A percentile compares a stretch with the other conserved stretches of the same genome.
These are phyloP conservation scores for Eupelmus urozonus DNA, from an alignment of 2,888 invertebrate species.

Conservation along the genomic window DNA sequence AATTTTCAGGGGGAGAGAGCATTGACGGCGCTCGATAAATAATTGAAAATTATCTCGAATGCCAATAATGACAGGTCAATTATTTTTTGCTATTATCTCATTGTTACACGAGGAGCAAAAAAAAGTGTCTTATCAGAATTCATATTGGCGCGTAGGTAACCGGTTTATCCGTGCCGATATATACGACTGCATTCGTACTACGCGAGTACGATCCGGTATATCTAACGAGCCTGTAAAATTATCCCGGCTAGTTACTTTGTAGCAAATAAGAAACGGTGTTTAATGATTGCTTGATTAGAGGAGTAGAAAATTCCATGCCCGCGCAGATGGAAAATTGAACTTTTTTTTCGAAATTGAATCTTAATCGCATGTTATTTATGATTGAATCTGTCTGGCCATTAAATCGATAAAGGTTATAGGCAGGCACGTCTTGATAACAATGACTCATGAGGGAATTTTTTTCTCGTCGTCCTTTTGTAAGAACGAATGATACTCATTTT, in stretches of 20 bases:
- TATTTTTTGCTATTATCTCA: constrained; percentile 34
- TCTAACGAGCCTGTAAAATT: constrained; percentile 50
- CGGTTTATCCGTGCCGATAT: constrained; percentile 37
- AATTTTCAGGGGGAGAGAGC: no score
- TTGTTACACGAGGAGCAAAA: not conserved
- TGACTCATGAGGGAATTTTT: no score
- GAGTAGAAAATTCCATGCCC: constrained; percentile 16
- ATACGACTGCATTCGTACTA: constrained; percentile 30
- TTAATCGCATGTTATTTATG: constrained; percentile 42
- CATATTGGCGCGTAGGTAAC: constrained; percentile 32
- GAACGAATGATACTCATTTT: no score
- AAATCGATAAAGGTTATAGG: not conserved
- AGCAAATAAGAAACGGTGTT: constrained; percentile 35
- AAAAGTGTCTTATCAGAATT: constrained; percentile 49
- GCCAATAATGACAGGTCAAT: constrained; percentile 37
- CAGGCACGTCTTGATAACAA: no score
- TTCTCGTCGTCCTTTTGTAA: no score
- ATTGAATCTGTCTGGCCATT: not conserved
- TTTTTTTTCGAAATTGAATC: constrained; percentile 46
- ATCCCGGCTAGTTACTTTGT: constrained; percentile 40
- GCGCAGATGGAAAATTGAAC: constrained; percentile 2
- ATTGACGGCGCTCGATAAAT: not conserved
- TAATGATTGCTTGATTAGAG: constrained; percentile 47
- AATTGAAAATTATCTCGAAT: constrained; percentile 22
- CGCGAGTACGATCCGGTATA: constrained; percentile 26